Evolutionary conservation across 2,888 invertebrate species (phyloP).

Genomic region (Hypercompe scribonia): DNA sequence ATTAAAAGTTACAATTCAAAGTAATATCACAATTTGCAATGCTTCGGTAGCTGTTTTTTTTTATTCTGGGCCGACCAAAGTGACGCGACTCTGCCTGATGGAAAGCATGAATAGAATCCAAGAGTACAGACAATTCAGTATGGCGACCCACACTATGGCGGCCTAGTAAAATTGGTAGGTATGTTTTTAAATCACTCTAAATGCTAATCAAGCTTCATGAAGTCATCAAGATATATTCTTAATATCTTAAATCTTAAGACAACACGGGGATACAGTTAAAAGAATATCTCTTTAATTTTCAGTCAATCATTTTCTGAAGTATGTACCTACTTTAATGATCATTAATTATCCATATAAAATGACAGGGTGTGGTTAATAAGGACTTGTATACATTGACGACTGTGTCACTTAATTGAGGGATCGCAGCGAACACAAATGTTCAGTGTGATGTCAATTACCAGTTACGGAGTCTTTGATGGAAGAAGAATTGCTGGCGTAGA

Average conservation of each 20-base stretch:
- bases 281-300: slow-evolving; percentile 23
- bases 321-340: slow-evolving; percentile 35
- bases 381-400: slow-evolving; percentile 11
- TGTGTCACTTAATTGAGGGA: slow-evolving; percentile 14
- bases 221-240: slow-evolving; percentile 2
- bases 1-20: too few species aligned
- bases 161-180: not conserved
- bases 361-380: slow-evolving; percentile 19
- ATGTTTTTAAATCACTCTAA: not conserved
- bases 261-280: slow-evolving; percentile 35
- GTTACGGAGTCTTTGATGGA: not conserved
- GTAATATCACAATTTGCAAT: too few species aligned
- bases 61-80: too few species aligned
- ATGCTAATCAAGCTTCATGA: not conserved
- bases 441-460: not conserved
- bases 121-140: too few species aligned
- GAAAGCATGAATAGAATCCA: too few species aligned
- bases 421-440: not conserved
- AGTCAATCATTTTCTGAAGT: slow-evolving; percentile 36
- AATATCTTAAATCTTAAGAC: slow-evolving; percentile 34
- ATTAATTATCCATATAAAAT: slow-evolving; percentile 42
- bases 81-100: too few species aligned
- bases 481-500: not conserved
- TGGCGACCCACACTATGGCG: too few species aligned
- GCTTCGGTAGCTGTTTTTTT: too few species aligned